phyloP scores from a whole-genome alignment of 2,888 invertebrate genomes.

The Pyrocoelia pectoralis region DNA sequence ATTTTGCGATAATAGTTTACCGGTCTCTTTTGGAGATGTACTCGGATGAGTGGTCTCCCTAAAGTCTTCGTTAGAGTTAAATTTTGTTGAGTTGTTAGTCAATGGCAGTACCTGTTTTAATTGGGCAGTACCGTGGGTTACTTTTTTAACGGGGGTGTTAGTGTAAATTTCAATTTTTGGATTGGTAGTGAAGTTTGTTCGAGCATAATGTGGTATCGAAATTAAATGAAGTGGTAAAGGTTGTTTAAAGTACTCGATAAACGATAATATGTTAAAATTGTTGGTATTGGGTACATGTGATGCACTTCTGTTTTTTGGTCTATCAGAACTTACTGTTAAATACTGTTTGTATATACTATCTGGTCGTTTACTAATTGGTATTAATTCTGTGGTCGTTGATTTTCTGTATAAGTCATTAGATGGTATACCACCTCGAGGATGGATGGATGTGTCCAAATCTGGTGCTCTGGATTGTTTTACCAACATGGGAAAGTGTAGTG shows the following conservation, averaged over 20 bases:
- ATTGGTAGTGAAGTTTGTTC: background rate
- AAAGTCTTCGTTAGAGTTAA: background rate
- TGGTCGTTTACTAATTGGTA: constrained; percentile 1
- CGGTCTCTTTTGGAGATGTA: background rate
- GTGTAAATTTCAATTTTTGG: background rate
- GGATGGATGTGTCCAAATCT: background rate
- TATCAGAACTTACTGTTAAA: background rate
- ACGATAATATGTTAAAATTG: constrained; percentile 1
- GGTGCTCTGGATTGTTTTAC: background rate
- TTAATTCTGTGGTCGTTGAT: background rate
- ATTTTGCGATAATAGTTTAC: background rate
- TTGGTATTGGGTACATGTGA: background rate
- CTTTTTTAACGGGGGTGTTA: background rate
- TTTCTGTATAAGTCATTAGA: background rate
- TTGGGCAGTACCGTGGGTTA: background rate
- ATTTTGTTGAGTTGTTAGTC: background rate
- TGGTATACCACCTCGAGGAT: background rate
- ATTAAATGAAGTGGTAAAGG: background rate
- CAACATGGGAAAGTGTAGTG: background rate
- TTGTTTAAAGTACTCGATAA: background rate
- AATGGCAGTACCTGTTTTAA: background rate
- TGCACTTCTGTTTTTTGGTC: background rate
- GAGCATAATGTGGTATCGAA: background rate
- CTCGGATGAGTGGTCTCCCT: background rate
- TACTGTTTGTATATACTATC: constrained; percentile 1